Conservation (phyloP, 2,797 vertebrate species). For the Muraenolepis orangiensis region DNA sequence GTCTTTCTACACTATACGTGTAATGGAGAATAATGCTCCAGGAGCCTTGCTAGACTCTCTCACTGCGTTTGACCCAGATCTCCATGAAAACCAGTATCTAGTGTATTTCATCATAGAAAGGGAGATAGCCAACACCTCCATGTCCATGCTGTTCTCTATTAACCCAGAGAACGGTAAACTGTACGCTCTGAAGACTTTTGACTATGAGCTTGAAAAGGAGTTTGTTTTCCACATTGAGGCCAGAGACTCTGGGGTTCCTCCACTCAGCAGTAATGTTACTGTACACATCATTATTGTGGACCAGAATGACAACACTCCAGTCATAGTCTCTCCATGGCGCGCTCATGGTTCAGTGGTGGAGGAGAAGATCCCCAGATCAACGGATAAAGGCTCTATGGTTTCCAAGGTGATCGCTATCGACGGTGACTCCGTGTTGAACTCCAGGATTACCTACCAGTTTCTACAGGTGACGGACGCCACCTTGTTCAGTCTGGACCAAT, state of each 20-base stretch:
- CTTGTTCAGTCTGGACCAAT: constrained; percentile 69
- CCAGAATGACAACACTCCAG: constrained; percentile 65
- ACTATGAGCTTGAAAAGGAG: constrained; percentile 62
- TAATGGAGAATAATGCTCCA: constrained; percentile 68
- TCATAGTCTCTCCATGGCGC: constrained; percentile 63
- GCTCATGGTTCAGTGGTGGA: constrained; percentile 57
- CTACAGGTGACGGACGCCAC: constrained; percentile 62
- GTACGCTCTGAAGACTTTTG: constrained; percentile 63
- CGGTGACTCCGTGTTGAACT: constrained; percentile 64
- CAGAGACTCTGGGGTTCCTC: constrained; percentile 65
- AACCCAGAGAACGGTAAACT: constrained; percentile 65
- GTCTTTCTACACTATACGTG: constrained; percentile 59
- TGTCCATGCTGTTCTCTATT: constrained; percentile 66
- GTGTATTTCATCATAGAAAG: constrained; percentile 67
- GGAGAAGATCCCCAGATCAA: constrained; percentile 58
- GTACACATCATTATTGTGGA: constrained; percentile 63
- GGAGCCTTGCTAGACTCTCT: constrained; percentile 60
- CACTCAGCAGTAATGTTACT: constrained; percentile 63
- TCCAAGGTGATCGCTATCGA: constrained; percentile 68
- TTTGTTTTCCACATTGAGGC: constrained; percentile 65
- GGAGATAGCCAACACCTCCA: constrained; percentile 62
- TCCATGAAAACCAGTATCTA: constrained; percentile 69
- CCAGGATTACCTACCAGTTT: constrained; percentile 67
- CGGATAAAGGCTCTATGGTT: constrained; percentile 62
- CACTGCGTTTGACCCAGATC: constrained; percentile 64